Evolutionary conservation across 2,113 vertebrate species (phyloP).

Genomic region (Peucedramus taeniatus): DNA sequence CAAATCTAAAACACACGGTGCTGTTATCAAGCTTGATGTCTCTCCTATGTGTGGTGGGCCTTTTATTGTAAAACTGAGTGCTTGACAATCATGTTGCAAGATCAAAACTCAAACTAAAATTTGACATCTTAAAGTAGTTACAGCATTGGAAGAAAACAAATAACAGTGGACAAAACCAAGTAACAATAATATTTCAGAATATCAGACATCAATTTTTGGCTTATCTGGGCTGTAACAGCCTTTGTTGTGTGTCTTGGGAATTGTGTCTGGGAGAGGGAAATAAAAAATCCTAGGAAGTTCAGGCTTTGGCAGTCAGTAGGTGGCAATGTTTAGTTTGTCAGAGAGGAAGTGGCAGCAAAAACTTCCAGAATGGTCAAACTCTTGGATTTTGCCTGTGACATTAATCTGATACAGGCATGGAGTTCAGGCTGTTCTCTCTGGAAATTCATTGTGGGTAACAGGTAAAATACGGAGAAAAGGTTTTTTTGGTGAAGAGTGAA

Average conservation of each 20-base stretch:
- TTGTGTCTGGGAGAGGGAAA: not conserved
- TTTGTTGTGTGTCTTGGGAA: not conserved
- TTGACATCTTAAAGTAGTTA: not conserved
- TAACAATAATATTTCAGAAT: not conserved
- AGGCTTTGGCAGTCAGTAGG: not conserved
- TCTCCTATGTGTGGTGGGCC: not conserved
- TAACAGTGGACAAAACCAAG: not conserved
- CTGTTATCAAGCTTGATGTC: not conserved
- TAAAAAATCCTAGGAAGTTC: not conserved
- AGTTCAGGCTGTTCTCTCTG: not conserved
- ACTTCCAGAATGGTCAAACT: not conserved
- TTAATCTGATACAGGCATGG: not conserved
- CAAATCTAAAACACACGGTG: not conserved
- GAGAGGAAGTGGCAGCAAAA: not conserved
- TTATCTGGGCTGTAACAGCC: not conserved
- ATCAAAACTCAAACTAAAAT: not conserved
- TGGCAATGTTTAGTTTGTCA: slow-evolving; percentile 53
- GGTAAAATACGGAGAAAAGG: not conserved
- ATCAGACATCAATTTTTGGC: not conserved
- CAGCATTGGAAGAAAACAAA: not conserved
- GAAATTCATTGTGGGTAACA: not conserved
- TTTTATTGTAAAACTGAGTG: not conserved
- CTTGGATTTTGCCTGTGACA: not conserved
- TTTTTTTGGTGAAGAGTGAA: not conserved
- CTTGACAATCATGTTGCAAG: not conserved